A percentile compares a stretch with the other conserved stretches of the same genome.
Conservation (phyloP, 2,113 vertebrate genomes). For the Aplodontia rufa region DNA sequence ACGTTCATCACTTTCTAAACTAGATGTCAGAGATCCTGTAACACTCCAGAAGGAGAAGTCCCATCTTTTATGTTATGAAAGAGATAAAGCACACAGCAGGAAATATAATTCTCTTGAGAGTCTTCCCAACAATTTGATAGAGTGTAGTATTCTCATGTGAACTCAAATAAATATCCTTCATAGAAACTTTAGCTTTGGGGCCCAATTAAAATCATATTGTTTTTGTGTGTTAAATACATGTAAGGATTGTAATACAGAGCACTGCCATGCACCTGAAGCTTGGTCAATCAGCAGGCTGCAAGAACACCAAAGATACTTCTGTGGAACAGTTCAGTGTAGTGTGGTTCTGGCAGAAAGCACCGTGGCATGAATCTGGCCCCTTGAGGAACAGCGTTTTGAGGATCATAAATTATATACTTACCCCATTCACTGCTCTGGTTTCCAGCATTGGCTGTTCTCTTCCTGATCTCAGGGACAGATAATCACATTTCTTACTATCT, state of each 20-base stretch:
- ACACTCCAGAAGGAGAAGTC: conserved; percentile 44
- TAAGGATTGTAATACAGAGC: background rate
- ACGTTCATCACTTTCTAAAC: conserved; percentile 66
- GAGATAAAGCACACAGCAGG: conserved; percentile 37
- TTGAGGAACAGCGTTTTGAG: background rate
- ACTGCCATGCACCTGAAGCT: background rate
- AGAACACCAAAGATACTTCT: background rate
- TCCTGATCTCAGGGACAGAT: background rate
- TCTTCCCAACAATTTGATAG: conserved; percentile 30
- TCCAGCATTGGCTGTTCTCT: background rate
- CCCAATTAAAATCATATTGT: conserved; percentile 3
- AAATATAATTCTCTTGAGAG: conserved; percentile 51
- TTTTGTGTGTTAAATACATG: background rate
- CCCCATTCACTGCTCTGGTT: background rate
- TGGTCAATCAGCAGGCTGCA: background rate
- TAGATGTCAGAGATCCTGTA: conserved; percentile 65
- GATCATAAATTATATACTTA: background rate
- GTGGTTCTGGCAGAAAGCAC: background rate
- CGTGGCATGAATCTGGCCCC: background rate
- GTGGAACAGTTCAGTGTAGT: background rate
- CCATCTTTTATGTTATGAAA: conserved; percentile 47
- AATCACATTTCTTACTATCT: background rate
- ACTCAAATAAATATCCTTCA: conserved; percentile 42
- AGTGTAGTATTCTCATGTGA: background rate
- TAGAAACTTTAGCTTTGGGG: background rate